Conservation (phyloP, 2,797 vertebrate species). For the Xerus rutilus region DNA sequence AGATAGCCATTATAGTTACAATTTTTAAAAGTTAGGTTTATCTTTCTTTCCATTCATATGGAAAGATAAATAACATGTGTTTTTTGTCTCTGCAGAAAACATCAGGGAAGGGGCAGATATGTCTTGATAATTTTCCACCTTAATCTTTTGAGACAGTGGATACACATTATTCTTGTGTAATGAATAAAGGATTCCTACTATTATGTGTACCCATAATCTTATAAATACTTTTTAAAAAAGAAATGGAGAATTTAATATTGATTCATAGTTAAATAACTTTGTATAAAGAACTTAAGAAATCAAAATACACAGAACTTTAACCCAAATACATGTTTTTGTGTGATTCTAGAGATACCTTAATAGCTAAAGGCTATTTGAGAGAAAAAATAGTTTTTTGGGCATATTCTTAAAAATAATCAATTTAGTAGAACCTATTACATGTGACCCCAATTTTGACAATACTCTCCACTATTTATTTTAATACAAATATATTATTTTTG, state of each 20-base stretch:
- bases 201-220: background rate
- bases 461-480: slow-evolving; percentile 43
- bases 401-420: background rate
- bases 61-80: background rate
- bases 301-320: background rate
- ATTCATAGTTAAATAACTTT: background rate
- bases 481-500: slow-evolving; percentile 24
- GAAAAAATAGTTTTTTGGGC: slow-evolving; percentile 59
- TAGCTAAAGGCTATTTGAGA: background rate
- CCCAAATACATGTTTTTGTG: background rate
- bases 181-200: background rate
- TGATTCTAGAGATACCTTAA: slow-evolving; percentile 31
- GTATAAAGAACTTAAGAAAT: background rate
- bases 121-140: background rate
- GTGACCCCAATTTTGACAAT: slow-evolving; percentile 41
- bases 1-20: background rate
- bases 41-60: background rate
- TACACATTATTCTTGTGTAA: background rate
- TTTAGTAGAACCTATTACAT: slow-evolving; percentile 1
- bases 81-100: background rate
- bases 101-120: background rate
- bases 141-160: background rate
- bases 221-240: slow-evolving; percentile 1
- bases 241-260: background rate
- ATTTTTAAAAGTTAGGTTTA: background rate